These are phyloP conservation scores for Abramis brama DNA, from an alignment of 2,113 vertebrate species.

Conservation along the genomic window DNA sequence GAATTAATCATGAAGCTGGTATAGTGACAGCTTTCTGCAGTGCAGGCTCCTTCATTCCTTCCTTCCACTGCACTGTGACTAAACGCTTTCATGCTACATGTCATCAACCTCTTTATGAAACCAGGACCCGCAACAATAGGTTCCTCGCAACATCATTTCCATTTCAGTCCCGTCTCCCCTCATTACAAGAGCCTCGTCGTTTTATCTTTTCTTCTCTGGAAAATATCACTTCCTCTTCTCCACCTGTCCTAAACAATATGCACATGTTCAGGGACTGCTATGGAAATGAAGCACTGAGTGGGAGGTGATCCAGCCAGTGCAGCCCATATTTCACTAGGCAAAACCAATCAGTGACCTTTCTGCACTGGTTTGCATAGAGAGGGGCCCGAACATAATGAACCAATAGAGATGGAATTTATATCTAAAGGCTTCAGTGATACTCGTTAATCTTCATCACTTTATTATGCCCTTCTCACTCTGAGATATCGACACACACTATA, in stretches of 20 bases:
- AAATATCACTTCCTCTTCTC: background rate
- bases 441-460: background rate
- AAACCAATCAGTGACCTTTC: conserved; percentile 5
- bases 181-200: background rate
- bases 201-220: conserved; percentile 13
- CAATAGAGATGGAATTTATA: background rate
- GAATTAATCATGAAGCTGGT: conserved; percentile 38
- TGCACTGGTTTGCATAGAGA: conserved; percentile 7
- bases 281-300: conserved; percentile 1
- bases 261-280: background rate
- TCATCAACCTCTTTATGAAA: background rate
- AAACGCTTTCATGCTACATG: conserved; percentile 36
- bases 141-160: conserved; percentile 48
- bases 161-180: conserved; percentile 13
- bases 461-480: background rate
- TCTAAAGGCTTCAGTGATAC: background rate
- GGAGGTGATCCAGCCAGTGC: background rate
- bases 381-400: background rate
- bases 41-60: conserved; percentile 14
- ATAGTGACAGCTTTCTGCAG: conserved; percentile 29
- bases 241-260: conserved; percentile 9
- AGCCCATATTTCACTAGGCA: background rate
- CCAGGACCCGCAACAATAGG: conserved; percentile 5
- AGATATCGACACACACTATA: background rate
- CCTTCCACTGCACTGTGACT: conserved; percentile 39